Base-by-base conservation (phyloP, 2,113 vertebrate species). In the Deroptyus accipitrinus region DNA sequence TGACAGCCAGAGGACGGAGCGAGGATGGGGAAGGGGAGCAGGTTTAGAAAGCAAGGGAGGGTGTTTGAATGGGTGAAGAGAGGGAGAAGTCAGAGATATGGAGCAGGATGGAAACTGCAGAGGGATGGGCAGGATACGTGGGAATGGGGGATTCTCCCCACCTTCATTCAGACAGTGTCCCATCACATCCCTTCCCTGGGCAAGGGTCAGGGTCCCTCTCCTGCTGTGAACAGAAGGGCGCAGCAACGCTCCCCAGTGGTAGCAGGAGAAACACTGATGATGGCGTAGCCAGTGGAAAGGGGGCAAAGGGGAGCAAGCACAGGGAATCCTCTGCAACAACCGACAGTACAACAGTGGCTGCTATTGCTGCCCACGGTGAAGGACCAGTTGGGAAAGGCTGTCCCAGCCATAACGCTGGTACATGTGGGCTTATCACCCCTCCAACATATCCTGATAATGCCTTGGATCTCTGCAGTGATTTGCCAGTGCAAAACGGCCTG, bases 401-500 rank as follows among this genome's bases (percentile, higher is more conserved):
- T 15, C 48, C 63, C 44, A 10, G 61, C 18, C 41, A 74, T 20
- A 75, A 4, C 16, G 31, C 35, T 14, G 33, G 42, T 18, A 42
- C 23, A 0, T 11, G 17, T 4, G 17, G 63, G 13, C 3, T 72
- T 22, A 17, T 30, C 48, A 18, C 69, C 33, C 24, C 44, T 69
- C 25, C 33, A 46, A 1, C 33, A 19, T 9, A 14, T 24, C 61
- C 44, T 7, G 28, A 41, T 30, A 77, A n/a, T 1, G 0, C 11
- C 66, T n/a, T 4, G n/a, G 54, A 35, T 52, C 49, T 31, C 67
- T 16, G 59, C 63, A 35, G 63, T 20, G 54, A 61, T n/a, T 48
- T 39, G 61, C 16, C 10, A 2, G 25, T 1, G n/a, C 10, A 24
- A 31, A 54, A 28, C 0, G 0, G 33, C 28, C 55, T 6, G 6